Conservation (phyloP, 2,888 invertebrate genomes). For the Protophormia terraenovae region DNA sequence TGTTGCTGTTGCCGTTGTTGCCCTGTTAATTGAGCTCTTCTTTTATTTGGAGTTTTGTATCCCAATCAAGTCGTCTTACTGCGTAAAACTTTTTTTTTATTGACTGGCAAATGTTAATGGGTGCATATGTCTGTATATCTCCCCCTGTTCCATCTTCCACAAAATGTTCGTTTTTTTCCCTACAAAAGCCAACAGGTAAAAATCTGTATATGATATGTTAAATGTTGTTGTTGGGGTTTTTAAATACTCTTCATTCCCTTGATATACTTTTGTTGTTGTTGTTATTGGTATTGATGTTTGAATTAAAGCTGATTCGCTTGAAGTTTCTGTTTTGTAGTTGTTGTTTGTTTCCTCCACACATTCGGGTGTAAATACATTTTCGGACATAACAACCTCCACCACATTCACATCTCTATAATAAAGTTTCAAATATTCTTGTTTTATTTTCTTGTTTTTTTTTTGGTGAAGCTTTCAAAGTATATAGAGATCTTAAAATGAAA, state of each 20-base stretch:
- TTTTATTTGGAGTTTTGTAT: conserved; percentile 51
- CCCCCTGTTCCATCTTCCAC: background rate
- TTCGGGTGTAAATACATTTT: conserved; percentile 62
- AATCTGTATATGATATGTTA: conserved; percentile 33
- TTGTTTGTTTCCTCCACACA: conserved; percentile 16
- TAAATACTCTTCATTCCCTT: conserved; percentile 27
- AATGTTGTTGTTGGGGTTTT: conserved; percentile 10
- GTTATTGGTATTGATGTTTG: conserved; percentile 64
- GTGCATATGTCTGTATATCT: conserved; percentile 38
- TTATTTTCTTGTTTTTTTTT: too few relatives aligned
- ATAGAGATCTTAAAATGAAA: conserved; percentile 25
- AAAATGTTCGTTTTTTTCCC: background rate
- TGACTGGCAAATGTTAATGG: conserved; percentile 66
- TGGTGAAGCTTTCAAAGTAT: background rate
- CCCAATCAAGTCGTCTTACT: conserved; percentile 67
- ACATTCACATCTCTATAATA: conserved; percentile 34
- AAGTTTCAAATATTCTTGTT: conserved; percentile 7
- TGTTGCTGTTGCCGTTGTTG: conserved; percentile 33
- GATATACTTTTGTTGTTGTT: background rate
- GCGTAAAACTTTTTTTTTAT: conserved; percentile 66
- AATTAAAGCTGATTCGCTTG: conserved; percentile 54
- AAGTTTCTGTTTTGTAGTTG: background rate
- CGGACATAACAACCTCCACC: background rate
- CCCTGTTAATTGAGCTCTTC: conserved; percentile 62
- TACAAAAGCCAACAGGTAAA: conserved; percentile 36